phyloP scores from a whole-genome alignment of 2,797 vertebrate genomes.

The Cossypha caffra region DNA sequence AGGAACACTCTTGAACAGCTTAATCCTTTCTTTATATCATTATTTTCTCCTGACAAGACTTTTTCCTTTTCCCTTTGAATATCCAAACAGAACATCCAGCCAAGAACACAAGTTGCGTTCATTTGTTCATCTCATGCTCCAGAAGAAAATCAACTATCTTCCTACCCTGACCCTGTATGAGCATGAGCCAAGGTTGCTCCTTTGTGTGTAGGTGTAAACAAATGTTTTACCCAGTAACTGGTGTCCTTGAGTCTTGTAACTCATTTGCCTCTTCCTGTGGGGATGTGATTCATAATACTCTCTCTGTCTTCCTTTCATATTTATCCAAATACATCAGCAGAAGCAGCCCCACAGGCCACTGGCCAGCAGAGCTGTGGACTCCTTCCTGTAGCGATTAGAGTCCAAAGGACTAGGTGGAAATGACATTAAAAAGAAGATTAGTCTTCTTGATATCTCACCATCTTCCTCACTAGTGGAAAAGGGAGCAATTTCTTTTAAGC shows the following conservation, averaged over 20 bases:
- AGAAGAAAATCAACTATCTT: not conserved
- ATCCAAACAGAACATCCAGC: not conserved
- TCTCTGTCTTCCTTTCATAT: not conserved
- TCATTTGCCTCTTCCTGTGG: slow-evolving; percentile 29
- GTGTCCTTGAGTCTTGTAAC: slow-evolving; percentile 1
- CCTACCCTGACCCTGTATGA: not conserved
- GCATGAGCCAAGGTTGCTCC: not conserved
- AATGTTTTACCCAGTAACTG: slow-evolving; percentile 11
- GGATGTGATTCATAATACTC: not conserved
- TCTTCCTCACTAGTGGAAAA: not conserved
- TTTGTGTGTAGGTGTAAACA: slow-evolving; percentile 28
- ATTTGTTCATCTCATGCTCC: not conserved
- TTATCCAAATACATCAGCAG: not conserved
- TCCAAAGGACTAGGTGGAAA: not conserved
- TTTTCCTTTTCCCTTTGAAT: not conserved
- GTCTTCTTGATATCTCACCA: not conserved
- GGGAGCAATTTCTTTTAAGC: not conserved
- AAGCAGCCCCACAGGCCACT: not conserved
- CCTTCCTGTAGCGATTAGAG: not conserved
- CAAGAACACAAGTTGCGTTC: not conserved
- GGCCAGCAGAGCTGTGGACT: not conserved
- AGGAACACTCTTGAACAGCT: not conserved
- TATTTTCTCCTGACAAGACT: not conserved
- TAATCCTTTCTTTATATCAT: not conserved
- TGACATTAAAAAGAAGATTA: not conserved